phyloP scores from a whole-genome alignment of 2,113 vertebrate species.

The Ondatra zibethicus region DNA sequence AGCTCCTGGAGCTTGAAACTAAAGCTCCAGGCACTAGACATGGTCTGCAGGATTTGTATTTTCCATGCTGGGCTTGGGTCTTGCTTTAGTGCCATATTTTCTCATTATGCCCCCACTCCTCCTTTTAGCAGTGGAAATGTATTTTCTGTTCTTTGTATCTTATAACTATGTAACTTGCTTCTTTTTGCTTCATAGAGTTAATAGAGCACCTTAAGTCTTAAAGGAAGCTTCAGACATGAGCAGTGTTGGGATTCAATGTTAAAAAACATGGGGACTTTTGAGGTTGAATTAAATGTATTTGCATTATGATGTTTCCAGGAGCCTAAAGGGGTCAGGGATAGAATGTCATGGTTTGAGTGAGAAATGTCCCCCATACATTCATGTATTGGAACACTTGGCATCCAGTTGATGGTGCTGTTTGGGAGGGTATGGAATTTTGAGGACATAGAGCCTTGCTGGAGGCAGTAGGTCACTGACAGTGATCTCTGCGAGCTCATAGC shows the following conservation, averaged over 20 bases:
- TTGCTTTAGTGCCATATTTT: not conserved
- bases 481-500: not conserved
- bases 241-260: not conserved
- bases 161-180: not conserved
- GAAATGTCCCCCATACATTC: not conserved
- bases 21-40: not conserved
- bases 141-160: not conserved
- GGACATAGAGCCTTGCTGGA: not conserved
- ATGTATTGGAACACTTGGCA: not conserved
- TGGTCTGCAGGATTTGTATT: not conserved
- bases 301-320: not conserved
- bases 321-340: not conserved
- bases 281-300: not conserved
- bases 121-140: not conserved
- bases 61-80: not conserved
- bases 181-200: not conserved
- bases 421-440: not conserved
- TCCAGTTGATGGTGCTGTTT: not conserved
- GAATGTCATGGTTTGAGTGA: not conserved
- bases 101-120: not conserved
- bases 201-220: not conserved
- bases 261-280: not conserved
- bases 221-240: not conserved
- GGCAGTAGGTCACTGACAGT: not conserved
- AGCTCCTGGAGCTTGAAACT: not conserved